Percentiles rank a stretch among this genome's conserved stretches.
phyloP scores from a whole-genome alignment of 2,888 invertebrate species.

The Apodemia duryi region DNA sequence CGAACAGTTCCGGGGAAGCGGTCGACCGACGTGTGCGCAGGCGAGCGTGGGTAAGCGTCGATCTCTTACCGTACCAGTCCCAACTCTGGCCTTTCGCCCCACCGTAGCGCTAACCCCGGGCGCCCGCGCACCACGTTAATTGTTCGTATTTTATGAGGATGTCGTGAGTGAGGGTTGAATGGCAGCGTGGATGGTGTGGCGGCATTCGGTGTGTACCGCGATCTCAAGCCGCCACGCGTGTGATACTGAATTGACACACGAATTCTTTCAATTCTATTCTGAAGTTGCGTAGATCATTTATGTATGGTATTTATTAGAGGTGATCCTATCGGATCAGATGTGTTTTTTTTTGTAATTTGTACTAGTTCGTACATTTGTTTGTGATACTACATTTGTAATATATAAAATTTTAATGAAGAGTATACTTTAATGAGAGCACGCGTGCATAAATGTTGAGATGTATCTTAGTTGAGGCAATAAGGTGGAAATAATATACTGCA shows the following conservation, averaged over 20 bases:
- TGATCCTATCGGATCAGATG: constrained; percentile 58
- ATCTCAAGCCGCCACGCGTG: constrained; percentile 73
- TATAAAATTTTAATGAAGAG: constrained; percentile 71
- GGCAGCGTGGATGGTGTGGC: constrained; percentile 55
- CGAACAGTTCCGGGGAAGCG: constrained; percentile 31
- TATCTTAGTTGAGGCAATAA: constrained; percentile 52
- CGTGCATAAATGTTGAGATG: constrained; percentile 55
- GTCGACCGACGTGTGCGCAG: constrained; percentile 34
- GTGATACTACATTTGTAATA: constrained; percentile 81
- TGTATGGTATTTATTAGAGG: constrained; percentile 75
- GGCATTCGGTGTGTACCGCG: constrained; percentile 58
- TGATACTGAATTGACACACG: constrained; percentile 70
- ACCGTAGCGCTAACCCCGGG: constrained; percentile 56
- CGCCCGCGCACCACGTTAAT: constrained; percentile 56
- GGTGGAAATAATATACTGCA: constrained; percentile 52
- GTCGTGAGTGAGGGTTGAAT: constrained; percentile 41
- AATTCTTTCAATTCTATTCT: constrained; percentile 76
- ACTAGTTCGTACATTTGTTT: constrained; percentile 80
- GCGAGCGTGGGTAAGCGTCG: constrained; percentile 50
- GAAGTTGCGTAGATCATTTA: constrained; percentile 72
- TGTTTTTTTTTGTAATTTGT: constrained; percentile 72
- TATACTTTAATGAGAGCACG: constrained; percentile 72
- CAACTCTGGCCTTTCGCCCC: constrained; percentile 40
- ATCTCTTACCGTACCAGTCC: constrained; percentile 40
- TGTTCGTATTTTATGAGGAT: constrained; percentile 49